Evolutionary conservation across 2,888 invertebrate genomes (phyloP).

Genomic region (Mesorhabditis sp.): DNA sequence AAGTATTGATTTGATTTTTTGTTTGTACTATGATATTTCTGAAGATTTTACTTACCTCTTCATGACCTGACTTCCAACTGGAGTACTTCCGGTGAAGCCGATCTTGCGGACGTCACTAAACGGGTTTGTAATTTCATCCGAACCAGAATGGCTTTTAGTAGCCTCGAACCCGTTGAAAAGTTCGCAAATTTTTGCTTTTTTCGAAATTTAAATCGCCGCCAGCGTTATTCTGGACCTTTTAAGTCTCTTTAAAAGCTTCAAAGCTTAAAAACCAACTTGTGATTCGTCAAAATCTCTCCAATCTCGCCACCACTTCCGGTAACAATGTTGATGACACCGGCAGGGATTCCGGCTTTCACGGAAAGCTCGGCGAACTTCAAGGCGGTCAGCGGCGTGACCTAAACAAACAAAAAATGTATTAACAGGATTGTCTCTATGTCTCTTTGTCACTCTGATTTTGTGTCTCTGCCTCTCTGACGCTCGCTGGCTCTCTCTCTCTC

Average conservation of each 20-base stretch:
- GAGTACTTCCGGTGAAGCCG: conserved; percentile 93
- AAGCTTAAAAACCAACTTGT: conserved; percentile 11
- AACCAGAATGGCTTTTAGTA: neutral
- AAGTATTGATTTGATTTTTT: neutral
- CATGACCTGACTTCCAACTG: conserved; percentile 87
- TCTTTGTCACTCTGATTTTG: neutral
- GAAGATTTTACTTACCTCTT: conserved; percentile 63
- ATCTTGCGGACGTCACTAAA: conserved; percentile 76
- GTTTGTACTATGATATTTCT: neutral
- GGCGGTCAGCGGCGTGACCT: conserved; percentile 83
- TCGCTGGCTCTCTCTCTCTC: neutral
- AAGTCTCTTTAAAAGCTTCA: neutral
- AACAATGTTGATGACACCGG: conserved; percentile 87
- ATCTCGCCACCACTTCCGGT: conserved; percentile 61
- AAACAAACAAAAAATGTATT: conserved; percentile 10
- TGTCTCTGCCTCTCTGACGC: neutral
- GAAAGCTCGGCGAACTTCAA: conserved; percentile 89
- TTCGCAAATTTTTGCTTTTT: too few relatives aligned
- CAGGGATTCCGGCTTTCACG: conserved; percentile 84
- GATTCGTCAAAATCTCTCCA: conserved; percentile 29
- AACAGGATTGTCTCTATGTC: neutral
- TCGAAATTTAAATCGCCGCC: too few relatives aligned
- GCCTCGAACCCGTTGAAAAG: too few relatives aligned
- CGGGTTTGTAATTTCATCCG: neutral
- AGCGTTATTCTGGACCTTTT: neutral